Evolutionary conservation across 2,888 invertebrate species (phyloP).

Genomic region (Amphipoea oculea): DNA sequence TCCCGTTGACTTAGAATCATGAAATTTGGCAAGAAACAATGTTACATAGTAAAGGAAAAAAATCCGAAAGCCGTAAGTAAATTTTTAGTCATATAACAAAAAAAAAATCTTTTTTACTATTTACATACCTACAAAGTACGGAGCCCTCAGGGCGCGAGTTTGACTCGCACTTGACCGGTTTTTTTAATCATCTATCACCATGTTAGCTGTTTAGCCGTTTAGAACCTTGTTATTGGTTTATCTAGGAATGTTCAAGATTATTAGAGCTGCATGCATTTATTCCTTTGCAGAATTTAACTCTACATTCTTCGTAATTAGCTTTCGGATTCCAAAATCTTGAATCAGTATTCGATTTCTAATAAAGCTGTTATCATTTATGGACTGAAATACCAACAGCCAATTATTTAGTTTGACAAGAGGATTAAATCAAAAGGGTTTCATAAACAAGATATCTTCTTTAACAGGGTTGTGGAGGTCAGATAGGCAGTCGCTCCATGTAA

Average conservation of each 20-base stretch:
- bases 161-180: background rate
- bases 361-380: background rate
- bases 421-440: background rate
- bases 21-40: too few species aligned
- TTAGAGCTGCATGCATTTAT: background rate
- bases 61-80: too few species aligned
- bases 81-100: too few species aligned
- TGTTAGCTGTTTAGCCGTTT: background rate
- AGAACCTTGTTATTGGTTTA: background rate
- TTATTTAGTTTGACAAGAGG: background rate
- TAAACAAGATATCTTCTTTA: too few species aligned
- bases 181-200: background rate
- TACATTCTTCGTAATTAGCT: background rate
- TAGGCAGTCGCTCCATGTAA: too few species aligned
- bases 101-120: too few species aligned
- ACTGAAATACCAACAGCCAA: background rate
- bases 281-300: background rate
- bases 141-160: too few species aligned
- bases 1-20: too few species aligned
- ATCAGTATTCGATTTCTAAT: background rate
- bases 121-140: too few species aligned
- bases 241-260: background rate
- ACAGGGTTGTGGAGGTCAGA: too few species aligned
- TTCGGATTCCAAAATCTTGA: background rate
- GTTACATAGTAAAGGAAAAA: too few species aligned